Percentiles rank a stretch among this genome's conserved stretches.
phyloP scores from a whole-genome alignment of 2,797 vertebrate species.

The Ceryle rudis region DNA sequence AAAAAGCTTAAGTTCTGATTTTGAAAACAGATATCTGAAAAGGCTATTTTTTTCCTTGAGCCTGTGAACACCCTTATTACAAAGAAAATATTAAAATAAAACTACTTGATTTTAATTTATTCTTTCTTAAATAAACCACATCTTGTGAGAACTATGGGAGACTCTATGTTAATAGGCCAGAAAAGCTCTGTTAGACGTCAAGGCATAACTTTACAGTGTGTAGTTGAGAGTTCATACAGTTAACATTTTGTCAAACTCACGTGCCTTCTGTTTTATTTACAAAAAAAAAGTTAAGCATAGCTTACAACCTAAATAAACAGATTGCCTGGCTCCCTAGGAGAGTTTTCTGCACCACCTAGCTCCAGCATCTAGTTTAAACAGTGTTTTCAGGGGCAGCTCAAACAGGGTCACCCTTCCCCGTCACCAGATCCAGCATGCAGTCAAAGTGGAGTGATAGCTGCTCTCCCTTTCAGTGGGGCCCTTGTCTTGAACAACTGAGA shows the following conservation, averaged over 20 bases:
- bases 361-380: not conserved
- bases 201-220: not conserved
- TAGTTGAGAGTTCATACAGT: not conserved
- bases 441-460: fast-evolving
- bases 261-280: not conserved
- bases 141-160: not conserved
- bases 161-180: not conserved
- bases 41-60: not conserved
- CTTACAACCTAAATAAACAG: not conserved
- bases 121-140: not conserved
- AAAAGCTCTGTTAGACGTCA: not conserved
- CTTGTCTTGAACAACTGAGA: not conserved
- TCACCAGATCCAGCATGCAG: fast-evolving
- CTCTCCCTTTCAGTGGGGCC: not conserved
- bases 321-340: not conserved
- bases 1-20: not conserved
- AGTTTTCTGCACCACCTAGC: not conserved
- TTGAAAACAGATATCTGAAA: not conserved
- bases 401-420: not conserved
- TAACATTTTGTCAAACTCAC: not conserved
- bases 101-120: not conserved
- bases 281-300: not conserved
- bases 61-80: not conserved
- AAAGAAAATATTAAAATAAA: not conserved
- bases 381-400: not conserved